phyloP scores from a whole-genome alignment of 2,888 invertebrate species.

The Hoplodrina ambigua region DNA sequence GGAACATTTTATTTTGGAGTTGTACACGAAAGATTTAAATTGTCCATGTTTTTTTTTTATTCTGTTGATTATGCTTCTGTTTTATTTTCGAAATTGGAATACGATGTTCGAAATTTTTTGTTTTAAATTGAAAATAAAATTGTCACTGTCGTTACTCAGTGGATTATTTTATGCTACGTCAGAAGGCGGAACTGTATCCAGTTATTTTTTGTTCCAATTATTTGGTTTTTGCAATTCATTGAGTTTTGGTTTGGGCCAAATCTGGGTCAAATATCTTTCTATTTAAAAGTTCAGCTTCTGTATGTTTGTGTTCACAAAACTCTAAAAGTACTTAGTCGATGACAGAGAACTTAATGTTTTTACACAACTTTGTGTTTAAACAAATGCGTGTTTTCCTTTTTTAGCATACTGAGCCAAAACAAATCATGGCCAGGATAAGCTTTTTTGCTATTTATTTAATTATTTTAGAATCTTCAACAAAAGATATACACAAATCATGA shows the following conservation, averaged over 20 bases:
- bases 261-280: not conserved
- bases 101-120: slow-evolving; percentile 16
- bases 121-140: slow-evolving; percentile 40
- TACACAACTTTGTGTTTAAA: too few species aligned
- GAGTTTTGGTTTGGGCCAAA: not conserved
- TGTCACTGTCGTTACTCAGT: slow-evolving; percentile 15
- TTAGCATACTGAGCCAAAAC: too few species aligned
- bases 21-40: slow-evolving; percentile 47
- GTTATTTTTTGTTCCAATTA: not conserved
- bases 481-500: too few species aligned
- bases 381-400: too few species aligned
- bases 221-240: not conserved
- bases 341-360: too few species aligned
- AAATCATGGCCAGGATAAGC: too few species aligned
- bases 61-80: slow-evolving; percentile 25
- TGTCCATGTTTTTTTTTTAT: slow-evolving; percentile 33
- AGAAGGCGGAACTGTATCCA: not conserved
- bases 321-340: too few species aligned
- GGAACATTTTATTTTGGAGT: slow-evolving; percentile 47
- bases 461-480: too few species aligned
- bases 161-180: slow-evolving; percentile 4
- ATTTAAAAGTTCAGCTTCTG: too few species aligned
- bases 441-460: too few species aligned
- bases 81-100: slow-evolving; percentile 34
- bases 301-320: too few species aligned